Evolutionary conservation across 2,113 vertebrate species (phyloP).

Genomic region (Pica pica): DNA sequence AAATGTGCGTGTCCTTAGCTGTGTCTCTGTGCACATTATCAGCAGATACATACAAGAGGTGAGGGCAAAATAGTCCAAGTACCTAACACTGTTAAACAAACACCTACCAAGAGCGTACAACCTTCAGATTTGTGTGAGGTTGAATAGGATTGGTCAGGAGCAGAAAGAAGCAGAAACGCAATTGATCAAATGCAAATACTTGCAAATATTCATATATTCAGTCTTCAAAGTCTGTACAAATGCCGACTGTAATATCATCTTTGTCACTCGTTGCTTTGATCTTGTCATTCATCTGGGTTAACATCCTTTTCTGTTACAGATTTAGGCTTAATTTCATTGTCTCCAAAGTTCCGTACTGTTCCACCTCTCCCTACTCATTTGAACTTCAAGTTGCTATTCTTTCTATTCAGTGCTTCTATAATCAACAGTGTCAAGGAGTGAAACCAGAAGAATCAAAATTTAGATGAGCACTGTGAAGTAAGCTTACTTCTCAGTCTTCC

Average conservation of each 20-base stretch:
- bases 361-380: slow-evolving; percentile 25
- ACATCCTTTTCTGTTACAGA: slow-evolving; percentile 54
- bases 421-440: not conserved
- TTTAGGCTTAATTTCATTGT: slow-evolving; percentile 56
- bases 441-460: slow-evolving; percentile 16
- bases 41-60: not conserved
- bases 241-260: slow-evolving; percentile 41
- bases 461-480: not conserved
- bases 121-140: not conserved
- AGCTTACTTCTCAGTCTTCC: not conserved
- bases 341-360: slow-evolving; percentile 39
- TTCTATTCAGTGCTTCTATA: slow-evolving; percentile 12
- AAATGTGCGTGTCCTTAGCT: not conserved
- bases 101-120: not conserved
- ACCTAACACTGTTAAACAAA: not conserved
- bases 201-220: slow-evolving; percentile 62
- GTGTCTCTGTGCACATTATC: not conserved
- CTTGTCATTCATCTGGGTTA: slow-evolving; percentile 54
- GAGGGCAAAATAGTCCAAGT: not conserved
- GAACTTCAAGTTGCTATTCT: slow-evolving; percentile 21
- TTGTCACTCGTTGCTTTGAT: slow-evolving; percentile 57
- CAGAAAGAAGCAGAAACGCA: slow-evolving; percentile 4
- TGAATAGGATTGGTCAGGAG: slow-evolving; percentile 30
- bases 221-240: slow-evolving; percentile 55
- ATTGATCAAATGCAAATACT: slow-evolving; percentile 59